Base-by-base conservation (phyloP, 1,140 invertebrate species). In the Listronotus bonariensis region DNA sequence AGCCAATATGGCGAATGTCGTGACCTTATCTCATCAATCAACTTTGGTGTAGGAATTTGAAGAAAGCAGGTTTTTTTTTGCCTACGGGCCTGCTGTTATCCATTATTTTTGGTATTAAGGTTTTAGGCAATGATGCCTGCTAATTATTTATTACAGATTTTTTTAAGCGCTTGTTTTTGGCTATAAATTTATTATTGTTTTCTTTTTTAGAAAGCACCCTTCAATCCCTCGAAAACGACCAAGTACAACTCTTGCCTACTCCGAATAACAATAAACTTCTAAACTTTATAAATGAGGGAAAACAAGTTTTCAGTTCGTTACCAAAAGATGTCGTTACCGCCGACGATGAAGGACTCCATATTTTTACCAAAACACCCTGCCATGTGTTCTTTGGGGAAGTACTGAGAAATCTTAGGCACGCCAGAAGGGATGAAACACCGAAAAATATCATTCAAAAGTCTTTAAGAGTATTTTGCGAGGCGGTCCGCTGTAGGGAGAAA, bases 381-480 rank as follows among this genome's bases (percentile, higher is more conserved):
- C 77, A 80, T 65, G 76, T 76, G 8, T 79, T 78, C 53, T 77
- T 80, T 63, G 76, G 77, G 4, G 73, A 79, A 48, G 55, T 78
- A n/a, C 54, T 77, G 15, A 48, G 68, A 14, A 57, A 69, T n/a
- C 43, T 77, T 20, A 71, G 58, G n/a, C 49, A 61, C 12, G 70
- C 65, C n/a, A 38, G 57, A 40, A 42, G 60, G 12, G 51, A 66
- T n/a, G 67, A 69, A 11, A 68, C 49, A 11, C 63, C 58, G 3
- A 64, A 68, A 38, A 36, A 58, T 41, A 34, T 72, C 38, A 62
- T 73, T 34, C 57, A 48, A 34, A 60, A 58, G 41, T 60, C 68
- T 9, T 20, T 72, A 41, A 62, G 63, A 31, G 36, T 61, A 14
- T 72, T 72, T 59, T 67, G 67, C 26, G 53, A 40, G 17, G n/a